A percentile compares a stretch with the other conserved stretches of the same genome.
Evolutionary conservation across 2,797 vertebrate genomes (phyloP).

Genomic region (Peromyscus melanophrys): DNA sequence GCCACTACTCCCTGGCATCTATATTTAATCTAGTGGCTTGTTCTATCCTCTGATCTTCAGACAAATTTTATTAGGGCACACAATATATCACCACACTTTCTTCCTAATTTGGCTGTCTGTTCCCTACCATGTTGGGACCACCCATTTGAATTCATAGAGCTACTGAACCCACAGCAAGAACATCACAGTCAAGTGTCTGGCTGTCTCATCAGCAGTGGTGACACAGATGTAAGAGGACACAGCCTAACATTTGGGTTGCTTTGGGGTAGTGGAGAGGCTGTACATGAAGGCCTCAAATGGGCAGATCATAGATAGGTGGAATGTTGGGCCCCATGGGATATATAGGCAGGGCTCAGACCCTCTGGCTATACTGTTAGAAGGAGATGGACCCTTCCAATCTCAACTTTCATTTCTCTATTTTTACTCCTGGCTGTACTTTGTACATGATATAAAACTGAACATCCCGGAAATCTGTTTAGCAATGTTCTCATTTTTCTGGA

Average conservation of each 20-base stretch:
- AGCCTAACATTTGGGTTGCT: not conserved
- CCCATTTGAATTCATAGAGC: not conserved
- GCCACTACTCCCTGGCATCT: too few relatives aligned
- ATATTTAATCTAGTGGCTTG: too few relatives aligned
- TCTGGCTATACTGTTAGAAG: not conserved
- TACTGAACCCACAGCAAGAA: not conserved
- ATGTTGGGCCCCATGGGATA: not conserved
- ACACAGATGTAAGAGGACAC: not conserved
- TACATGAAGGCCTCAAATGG: not conserved
- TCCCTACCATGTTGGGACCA: accelerated
- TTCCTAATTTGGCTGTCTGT: not conserved
- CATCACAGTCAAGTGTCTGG: not conserved
- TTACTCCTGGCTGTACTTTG: not conserved
- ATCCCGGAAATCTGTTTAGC: not conserved
- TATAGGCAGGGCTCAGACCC: too few relatives aligned
- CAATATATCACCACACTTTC: too few relatives aligned
- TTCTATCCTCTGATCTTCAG: too few relatives aligned
- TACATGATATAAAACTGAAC: not conserved
- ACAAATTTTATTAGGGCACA: too few relatives aligned
- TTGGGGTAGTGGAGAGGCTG: not conserved
- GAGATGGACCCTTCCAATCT: not conserved
- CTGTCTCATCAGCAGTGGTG: not conserved
- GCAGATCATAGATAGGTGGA: not conserved
- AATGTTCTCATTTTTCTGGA: not conserved
- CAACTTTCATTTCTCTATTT: not conserved